Evolutionary conservation across 64 coral and sea anemone genomes (phyloP), one percentile per base, ranked within the genome.

Genomic region (Actinia equina): DNA sequence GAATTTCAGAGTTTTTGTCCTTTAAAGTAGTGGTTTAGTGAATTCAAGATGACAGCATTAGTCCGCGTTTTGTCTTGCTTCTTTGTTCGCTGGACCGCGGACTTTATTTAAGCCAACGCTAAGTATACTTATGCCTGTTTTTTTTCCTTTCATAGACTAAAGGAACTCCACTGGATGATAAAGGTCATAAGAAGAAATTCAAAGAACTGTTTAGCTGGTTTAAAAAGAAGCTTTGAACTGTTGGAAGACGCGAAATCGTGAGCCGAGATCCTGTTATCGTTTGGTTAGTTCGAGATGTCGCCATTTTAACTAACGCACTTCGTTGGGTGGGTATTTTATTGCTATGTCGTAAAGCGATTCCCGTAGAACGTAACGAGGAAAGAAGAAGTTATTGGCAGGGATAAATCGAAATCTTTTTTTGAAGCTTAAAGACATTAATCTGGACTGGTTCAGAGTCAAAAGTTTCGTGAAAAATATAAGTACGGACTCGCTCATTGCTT

Each of bases 221-320:
- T 15, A 37, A 74, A 74, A 14, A 13, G 25, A 41, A 26, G 25
- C 14, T 74, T 74, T 4, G 3, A 74, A 41, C 4, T 13, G 69
- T 74, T 74, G 13, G 69, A 74, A 27, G 69, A 74, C 69, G 62
- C 62, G 62, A 65, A 65, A 65, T 65, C 62, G 69, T 74, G 26
- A 74, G 69, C 69, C 69, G 69, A 81, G 52, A 20, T 81, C 49
- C 16, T 79, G 22, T 81, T 81, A 44, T 81, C 78, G 78, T 81
- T 81, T 81, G 78, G 78, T 81, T 81, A 52, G n/a, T 81, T 6
- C 78, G 78, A 81, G 78, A 86, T 97, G 94, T 97, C 94, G 94
- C 94, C 94, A 97, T 97, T 91, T 93, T 97, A 93, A 93, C 94
- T 80, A 86, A 83, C 85, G 59, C 71, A 37, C 74, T 90, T 90